Evolutionary conservation across 2,888 invertebrate species (phyloP).

Genomic region (Tenthredo notha): DNA sequence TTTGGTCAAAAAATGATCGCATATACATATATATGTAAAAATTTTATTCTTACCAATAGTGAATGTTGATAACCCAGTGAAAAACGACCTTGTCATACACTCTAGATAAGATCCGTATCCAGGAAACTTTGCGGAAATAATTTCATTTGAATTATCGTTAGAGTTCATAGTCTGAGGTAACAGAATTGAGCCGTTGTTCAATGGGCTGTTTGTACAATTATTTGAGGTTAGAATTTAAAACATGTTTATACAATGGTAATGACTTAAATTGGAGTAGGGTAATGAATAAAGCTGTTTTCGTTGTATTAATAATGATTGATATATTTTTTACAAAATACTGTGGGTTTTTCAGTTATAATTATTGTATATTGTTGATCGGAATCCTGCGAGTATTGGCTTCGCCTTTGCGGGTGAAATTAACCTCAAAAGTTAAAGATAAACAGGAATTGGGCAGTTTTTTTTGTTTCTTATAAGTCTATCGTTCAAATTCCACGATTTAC

Average conservation of each 20-base stretch:
- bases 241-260: not conserved
- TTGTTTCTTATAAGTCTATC: not conserved
- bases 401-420: not conserved
- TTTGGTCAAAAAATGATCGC: constrained; percentile 54
- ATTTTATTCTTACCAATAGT: constrained; percentile 72
- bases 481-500: not conserved
- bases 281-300: not conserved
- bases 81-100: constrained; percentile 78
- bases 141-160: not conserved
- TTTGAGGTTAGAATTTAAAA: constrained; percentile 4
- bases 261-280: not conserved
- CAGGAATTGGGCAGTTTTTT: not conserved
- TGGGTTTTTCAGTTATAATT: not conserved
- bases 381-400: not conserved
- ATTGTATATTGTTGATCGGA: not conserved
- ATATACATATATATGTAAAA: not conserved
- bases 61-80: constrained; percentile 78
- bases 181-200: not conserved
- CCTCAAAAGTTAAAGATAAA: not conserved
- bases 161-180: constrained; percentile 30
- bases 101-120: constrained; percentile 67
- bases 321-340: not conserved
- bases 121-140: not conserved
- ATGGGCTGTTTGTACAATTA: not conserved
- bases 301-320: not conserved